Percentiles rank a stretch among this genome's conserved stretches.
These are phyloP conservation scores for Ramazzottius varieornatus DNA, from an alignment of 2,888 invertebrate species.

Conservation along the genomic window DNA sequence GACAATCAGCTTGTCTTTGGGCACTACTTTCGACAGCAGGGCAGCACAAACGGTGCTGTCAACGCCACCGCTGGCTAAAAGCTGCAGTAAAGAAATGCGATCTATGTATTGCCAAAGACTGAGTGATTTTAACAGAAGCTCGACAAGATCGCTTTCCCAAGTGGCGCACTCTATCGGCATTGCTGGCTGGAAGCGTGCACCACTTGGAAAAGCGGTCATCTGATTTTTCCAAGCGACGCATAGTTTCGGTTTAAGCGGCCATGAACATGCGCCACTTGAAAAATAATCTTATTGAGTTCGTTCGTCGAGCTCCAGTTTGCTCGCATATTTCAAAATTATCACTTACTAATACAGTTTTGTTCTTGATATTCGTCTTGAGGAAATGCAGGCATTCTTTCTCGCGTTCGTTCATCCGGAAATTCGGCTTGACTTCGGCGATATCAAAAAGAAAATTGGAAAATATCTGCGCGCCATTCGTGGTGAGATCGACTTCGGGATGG, in stretches of 20 bases:
- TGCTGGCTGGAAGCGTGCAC: too few relatives aligned
- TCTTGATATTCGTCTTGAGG: constrained; percentile 62
- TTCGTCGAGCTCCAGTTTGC: too few relatives aligned
- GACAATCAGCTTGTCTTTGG: constrained; percentile 48
- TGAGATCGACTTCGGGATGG: constrained; percentile 56
- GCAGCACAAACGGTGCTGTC: constrained; percentile 99
- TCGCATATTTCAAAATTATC: too few relatives aligned
- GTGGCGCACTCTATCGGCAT: too few relatives aligned
- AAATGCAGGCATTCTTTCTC: constrained; percentile 71
- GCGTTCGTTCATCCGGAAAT: constrained; percentile 60
- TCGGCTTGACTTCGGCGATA: constrained; percentile 55
- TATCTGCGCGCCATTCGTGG: constrained; percentile 65
- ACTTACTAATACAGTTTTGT: constrained; percentile 68
- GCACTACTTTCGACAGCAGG: constrained; percentile 60
- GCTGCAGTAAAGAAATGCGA: constrained; percentile 26
- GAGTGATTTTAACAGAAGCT: too few relatives aligned
- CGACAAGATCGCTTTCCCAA: too few relatives aligned
- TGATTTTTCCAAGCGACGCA: too few relatives aligned
- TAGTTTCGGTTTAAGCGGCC: too few relatives aligned
- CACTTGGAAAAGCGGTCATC: too few relatives aligned
- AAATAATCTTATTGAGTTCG: too few relatives aligned
- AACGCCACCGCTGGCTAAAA: constrained; percentile 84
- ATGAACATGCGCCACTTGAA: too few relatives aligned
- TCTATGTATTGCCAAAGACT: neutral
- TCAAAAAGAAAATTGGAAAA: constrained; percentile 78